Base-by-base conservation (phyloP, 2,888 invertebrate genomes). In the Perdita meconis region DNA sequence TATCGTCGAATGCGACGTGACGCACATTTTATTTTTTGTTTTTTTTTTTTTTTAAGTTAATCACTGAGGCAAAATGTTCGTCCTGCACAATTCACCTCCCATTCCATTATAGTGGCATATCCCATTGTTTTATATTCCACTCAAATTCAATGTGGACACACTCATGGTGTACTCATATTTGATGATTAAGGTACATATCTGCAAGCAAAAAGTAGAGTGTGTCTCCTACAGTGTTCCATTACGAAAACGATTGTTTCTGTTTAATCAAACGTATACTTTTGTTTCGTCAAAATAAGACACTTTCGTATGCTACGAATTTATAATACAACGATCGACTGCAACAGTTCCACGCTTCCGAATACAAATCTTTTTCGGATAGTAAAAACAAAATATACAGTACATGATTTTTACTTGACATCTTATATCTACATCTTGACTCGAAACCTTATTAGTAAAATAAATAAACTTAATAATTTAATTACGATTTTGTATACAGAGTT, bases 171-270 rank as follows among this genome's bases (percentile, higher is more conserved):
- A 88, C 85, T 88, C 90, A 88, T 83, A 85, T 88, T 88, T 90
- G 86, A 86, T 84, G 90, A 89, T 87, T 91, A 91, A 88, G 86
- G 88, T 91, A 90, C 90, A 90, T 86, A 91, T 88, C 91, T 91
- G 91, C 81, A 91, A 91, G 74, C 83, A 89, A 78, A 90, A 88
- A 87, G 51, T 78, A 77, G 64, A 65, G 73, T 80, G 77, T 67
- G 69, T 82, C 77, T 76, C 56, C 72, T 83, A 81, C 84, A 83
- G 47, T 78, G 56, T 71, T 69, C 26, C 19, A 59, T 70, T 38
- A 68, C 24, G 30, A 50, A 57, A 55, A 68, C 30, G 42, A n/a
- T 12, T 13, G 12, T 44, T 26, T 51, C 36, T n/a, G 30, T 40
- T 47, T 64, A 40, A 56, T 16, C 47, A 34, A 38, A 63, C 16